A percentile compares a stretch with the other conserved stretches of the same genome.
Conservation (phyloP, 2,797 vertebrate species). For the Acanthornis magna region DNA sequence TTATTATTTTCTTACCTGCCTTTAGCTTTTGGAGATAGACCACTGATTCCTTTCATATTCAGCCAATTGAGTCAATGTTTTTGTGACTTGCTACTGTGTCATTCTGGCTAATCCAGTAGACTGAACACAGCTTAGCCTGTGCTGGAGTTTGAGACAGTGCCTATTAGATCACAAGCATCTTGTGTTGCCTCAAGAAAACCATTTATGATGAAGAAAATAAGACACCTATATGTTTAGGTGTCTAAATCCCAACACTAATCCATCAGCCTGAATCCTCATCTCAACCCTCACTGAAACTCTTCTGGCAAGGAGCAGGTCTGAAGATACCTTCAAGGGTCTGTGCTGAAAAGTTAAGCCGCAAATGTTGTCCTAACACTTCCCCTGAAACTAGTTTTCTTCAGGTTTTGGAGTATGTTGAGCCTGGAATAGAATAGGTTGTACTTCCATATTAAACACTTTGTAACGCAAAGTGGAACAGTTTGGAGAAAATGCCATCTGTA, state of each 20-base stretch:
- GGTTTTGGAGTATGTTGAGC: background rate
- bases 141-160: background rate
- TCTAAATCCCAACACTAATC: background rate
- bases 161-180: background rate
- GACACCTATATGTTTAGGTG: background rate
- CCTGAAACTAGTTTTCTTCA: background rate
- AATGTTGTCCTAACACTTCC: background rate
- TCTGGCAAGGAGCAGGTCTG: background rate
- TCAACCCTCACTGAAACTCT: background rate
- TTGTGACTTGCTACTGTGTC: background rate
- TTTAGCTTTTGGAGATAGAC: background rate
- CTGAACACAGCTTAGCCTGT: background rate
- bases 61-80: background rate
- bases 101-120: background rate
- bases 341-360: background rate
- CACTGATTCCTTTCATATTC: background rate
- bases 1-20: background rate
- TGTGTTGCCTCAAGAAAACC: background rate
- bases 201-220: background rate
- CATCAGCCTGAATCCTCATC: background rate
- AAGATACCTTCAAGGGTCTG: background rate
- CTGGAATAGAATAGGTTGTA: slow-evolving; percentile 17
- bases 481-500: slow-evolving; percentile 17
- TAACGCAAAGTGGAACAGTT: background rate
- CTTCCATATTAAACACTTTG: background rate